Evolutionary conservation across 53 echinoderm and acorn worm species (phyloP), one percentile per base, ranked within the genome.

Genomic region (Mesocentrotus franciscanus): DNA sequence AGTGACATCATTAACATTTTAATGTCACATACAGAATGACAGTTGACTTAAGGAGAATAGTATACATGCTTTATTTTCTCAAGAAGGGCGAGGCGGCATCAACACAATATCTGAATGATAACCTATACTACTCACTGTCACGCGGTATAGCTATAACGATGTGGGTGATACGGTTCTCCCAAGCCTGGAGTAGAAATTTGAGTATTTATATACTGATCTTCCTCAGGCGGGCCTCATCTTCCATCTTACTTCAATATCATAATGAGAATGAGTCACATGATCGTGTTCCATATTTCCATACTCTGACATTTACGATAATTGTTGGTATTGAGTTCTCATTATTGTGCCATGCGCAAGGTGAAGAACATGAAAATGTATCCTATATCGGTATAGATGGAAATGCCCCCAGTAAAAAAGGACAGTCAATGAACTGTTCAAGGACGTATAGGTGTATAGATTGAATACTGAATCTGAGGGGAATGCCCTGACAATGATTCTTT

Each of bases 381-480:
- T 27, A 49, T 84, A 84, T 42, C 84, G 24, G 18, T 49, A 84
- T n/a, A 78, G 78, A 78, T 30, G 78, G 39, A 84, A 42, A 84
- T 18, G 2, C 49, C 84, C 33, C 84, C 20, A 49, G 84, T 6
- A 10, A 84, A 20, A 27, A 7, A 24, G 0, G 8, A 49, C 39
- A 84, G 84, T 84, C 84, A 49, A 84, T 84, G 84, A 20, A 42
- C 84, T 84, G 22, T 39, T 8, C 84, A 84, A 84, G 84, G 84
- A 49, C 84, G 49, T 84, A 1, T 78, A 33, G 78, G 78, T 30
- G 34, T 78, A 78, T 78, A 78, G 78, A 33, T 11, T 33, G 74
- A 74, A 74, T 12, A 72, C 30, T 8, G 29, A 9, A 10, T 49
- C 49, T 49, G 49, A 84, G 84, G 84, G 84, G 84, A 49, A 84